phyloP scores from a whole-genome alignment of 2,113 vertebrate genomes.

The Protomyctophum bolini region DNA sequence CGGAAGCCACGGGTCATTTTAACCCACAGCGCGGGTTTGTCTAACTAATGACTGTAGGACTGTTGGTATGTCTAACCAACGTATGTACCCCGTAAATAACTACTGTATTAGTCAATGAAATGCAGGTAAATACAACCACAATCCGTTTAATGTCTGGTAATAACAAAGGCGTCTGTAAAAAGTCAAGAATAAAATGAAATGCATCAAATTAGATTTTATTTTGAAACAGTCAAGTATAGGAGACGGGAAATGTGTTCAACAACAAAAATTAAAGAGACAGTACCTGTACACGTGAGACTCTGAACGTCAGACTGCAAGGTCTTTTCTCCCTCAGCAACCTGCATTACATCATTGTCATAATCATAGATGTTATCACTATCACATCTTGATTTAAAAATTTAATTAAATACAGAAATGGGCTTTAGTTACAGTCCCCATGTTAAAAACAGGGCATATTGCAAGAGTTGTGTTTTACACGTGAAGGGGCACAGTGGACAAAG shows the following conservation, averaged over 20 bases:
- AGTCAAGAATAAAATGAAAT: slow-evolving; percentile 27
- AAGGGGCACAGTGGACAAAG: background rate
- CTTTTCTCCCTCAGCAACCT: slow-evolving; percentile 67
- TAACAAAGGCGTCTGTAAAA: slow-evolving; percentile 19
- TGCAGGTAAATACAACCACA: background rate
- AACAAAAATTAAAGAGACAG: slow-evolving; percentile 54
- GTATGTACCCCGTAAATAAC: too few relatives aligned
- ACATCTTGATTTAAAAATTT: too few relatives aligned
- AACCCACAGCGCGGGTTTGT: too few relatives aligned
- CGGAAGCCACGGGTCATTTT: too few relatives aligned
- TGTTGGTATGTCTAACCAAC: too few relatives aligned
- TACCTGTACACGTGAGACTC: slow-evolving; percentile 50
- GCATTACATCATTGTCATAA: slow-evolving; percentile 61
- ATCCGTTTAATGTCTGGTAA: background rate
- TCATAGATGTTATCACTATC: slow-evolving; percentile 9
- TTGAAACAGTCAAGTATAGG: slow-evolving; percentile 2
- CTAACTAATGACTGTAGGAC: too few relatives aligned
- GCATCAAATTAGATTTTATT: slow-evolving; percentile 51
- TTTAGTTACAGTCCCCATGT: background rate
- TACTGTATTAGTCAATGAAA: too few relatives aligned
- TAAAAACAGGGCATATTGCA: background rate
- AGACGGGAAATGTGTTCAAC: slow-evolving; percentile 17
- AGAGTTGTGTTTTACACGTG: background rate
- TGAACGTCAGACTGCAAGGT: slow-evolving; percentile 45
- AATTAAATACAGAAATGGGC: background rate